These are phyloP conservation scores for Fregetta grallaria DNA, from an alignment of 2,113 vertebrate genomes.

Conservation along the genomic window DNA sequence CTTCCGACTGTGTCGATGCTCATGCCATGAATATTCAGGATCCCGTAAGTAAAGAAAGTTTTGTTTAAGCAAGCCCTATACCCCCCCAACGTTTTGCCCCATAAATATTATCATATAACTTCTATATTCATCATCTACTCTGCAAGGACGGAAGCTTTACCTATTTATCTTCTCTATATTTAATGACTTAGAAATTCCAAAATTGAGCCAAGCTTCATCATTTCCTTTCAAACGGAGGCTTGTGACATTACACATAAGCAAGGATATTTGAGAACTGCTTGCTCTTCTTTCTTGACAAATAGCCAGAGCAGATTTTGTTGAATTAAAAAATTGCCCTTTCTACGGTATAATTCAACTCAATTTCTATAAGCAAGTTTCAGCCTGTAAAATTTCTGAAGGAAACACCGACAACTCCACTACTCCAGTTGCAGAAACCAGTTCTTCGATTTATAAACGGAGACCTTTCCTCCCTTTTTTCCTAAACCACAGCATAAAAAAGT, in stretches of 20 bases:
- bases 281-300: neutral
- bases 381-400: neutral
- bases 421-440: neutral
- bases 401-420: fast-evolving
- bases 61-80: neutral
- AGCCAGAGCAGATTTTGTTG: neutral
- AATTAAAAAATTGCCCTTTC: neutral
- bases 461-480: neutral
- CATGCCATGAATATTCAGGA: neutral
- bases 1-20: neutral
- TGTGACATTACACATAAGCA: fast-evolving
- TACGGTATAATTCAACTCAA: fast-evolving
- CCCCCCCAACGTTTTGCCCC: neutral
- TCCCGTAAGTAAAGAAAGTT: neutral
- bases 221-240: neutral
- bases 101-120: fast-evolving
- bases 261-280: neutral
- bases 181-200: neutral
- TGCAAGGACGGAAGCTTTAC: neutral
- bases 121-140: neutral
- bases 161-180: neutral
- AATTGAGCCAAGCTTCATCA: neutral
- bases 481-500: neutral
- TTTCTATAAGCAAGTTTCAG: neutral
- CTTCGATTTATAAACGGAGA: neutral